Conservation (phyloP, 2,888 invertebrate species). For the Conops quadrifasciatus region DNA sequence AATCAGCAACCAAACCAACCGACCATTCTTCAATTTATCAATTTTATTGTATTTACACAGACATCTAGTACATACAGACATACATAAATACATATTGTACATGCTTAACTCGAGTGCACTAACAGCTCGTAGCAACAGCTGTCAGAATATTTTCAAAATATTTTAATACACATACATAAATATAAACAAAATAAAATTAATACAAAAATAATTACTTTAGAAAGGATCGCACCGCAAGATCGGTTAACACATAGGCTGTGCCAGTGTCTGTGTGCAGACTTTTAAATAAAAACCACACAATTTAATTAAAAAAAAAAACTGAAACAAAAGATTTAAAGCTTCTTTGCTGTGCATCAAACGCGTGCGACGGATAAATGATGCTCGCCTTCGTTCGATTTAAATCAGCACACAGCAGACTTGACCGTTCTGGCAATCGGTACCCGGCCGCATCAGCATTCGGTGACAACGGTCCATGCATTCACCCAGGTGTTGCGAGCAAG, state of each 20-base stretch:
- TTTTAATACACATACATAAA: constrained; percentile 13
- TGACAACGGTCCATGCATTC: constrained; percentile 57
- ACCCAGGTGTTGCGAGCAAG: constrained; percentile 59
- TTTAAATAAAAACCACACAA: constrained; percentile 4
- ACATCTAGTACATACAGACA: too few species aligned
- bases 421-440: constrained; percentile 58
- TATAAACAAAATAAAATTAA: constrained; percentile 19
- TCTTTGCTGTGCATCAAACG: background rate
- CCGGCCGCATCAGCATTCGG: constrained; percentile 53
- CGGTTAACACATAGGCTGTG: too few species aligned
- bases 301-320: background rate
- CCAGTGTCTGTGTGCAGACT: too few species aligned
- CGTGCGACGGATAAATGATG: background rate
- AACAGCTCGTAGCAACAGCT: constrained; percentile 20
- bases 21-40: too few species aligned
- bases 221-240: too few species aligned
- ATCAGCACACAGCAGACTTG: constrained; percentile 61
- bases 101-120: constrained; percentile 29
- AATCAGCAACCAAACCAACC: too few species aligned
- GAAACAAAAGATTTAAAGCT: constrained; percentile 26
- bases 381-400: constrained; percentile 36
- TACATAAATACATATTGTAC: constrained; percentile 1
- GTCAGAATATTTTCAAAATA: constrained; percentile 16
- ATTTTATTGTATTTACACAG: too few species aligned
- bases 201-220: constrained; percentile 18